Conservation (phyloP, 2,113 vertebrate species). For the Pseudorhombus dupliciocellatus region DNA sequence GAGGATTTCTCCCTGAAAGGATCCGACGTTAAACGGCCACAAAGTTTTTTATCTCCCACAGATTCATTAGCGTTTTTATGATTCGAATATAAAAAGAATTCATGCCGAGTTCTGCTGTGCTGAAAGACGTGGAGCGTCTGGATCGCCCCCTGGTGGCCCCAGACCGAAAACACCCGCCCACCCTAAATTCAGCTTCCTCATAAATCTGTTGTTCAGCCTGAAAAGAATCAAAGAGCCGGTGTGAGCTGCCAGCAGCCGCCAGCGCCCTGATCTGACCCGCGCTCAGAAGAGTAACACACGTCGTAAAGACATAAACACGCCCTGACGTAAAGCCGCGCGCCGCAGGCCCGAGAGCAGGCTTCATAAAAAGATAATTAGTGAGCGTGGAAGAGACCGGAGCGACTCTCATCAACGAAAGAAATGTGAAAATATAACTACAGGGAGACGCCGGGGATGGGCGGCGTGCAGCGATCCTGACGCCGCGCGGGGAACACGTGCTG, state of each 20-base stretch:
- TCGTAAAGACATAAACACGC: conserved; percentile 44
- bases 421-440: conserved; percentile 35
- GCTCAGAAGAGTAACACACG: background rate
- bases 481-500: background rate
- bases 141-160: background rate
- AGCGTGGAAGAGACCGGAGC: background rate
- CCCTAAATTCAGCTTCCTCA: no score
- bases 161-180: no score
- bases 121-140: background rate
- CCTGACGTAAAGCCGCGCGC: conserved; percentile 35
- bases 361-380: conserved; percentile 50
- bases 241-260: background rate
- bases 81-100: background rate
- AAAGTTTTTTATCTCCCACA: background rate
- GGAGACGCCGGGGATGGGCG: conserved; percentile 1
- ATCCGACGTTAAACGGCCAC: fast-evolving
- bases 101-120: background rate
- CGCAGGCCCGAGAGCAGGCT: conserved; percentile 41
- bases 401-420: conserved; percentile 7
- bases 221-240: background rate
- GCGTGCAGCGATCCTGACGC: no score
- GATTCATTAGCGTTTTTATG: background rate
- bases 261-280: conserved; percentile 26
- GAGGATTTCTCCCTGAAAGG: background rate
- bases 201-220: no score